Conservation (phyloP, 2,888 invertebrate genomes). For the Erannis defoliaria region DNA sequence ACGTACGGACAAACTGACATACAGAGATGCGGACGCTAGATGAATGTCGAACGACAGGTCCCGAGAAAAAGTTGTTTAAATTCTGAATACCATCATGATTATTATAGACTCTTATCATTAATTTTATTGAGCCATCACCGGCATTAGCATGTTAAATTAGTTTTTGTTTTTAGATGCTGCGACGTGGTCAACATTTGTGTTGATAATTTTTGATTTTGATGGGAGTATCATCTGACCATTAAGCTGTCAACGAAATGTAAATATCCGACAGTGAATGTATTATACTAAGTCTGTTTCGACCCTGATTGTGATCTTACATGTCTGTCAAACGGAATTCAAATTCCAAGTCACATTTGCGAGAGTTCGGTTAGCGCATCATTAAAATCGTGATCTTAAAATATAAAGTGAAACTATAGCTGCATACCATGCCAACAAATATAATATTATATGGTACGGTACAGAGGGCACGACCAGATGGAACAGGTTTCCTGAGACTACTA, state of each 20-base stretch:
- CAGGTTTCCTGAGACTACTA: constrained; percentile 81
- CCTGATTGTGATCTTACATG: constrained; percentile 50
- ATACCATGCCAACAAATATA: constrained; percentile 63
- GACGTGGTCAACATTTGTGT: constrained; percentile 49
- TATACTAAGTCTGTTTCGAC: constrained; percentile 40
- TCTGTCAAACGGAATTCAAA: constrained; percentile 42
- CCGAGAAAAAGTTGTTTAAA: constrained; percentile 57
- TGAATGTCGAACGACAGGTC: constrained; percentile 71
- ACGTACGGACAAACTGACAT: constrained; percentile 73
- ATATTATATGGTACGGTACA: constrained; percentile 71
- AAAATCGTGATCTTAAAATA: constrained; percentile 66
- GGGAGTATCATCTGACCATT: constrained; percentile 56
- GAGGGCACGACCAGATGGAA: constrained; percentile 78
- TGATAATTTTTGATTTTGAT: constrained; percentile 55
- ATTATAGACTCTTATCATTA: constrained; percentile 59
- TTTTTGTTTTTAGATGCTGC: constrained; percentile 56
- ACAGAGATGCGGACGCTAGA: constrained; percentile 75
- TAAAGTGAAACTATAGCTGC: constrained; percentile 78
- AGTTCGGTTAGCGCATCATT: constrained; percentile 55
- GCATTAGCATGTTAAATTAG: constrained; percentile 68
- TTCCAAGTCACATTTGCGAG: constrained; percentile 29
- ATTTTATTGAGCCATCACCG: constrained; percentile 69
- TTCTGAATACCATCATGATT: constrained; percentile 56
- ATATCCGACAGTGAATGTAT: constrained; percentile 50
- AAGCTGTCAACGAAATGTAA: constrained; percentile 61